These are phyloP conservation scores for Laupala kohalensis DNA, from an alignment of 1,140 invertebrate species.

Conservation along the genomic window DNA sequence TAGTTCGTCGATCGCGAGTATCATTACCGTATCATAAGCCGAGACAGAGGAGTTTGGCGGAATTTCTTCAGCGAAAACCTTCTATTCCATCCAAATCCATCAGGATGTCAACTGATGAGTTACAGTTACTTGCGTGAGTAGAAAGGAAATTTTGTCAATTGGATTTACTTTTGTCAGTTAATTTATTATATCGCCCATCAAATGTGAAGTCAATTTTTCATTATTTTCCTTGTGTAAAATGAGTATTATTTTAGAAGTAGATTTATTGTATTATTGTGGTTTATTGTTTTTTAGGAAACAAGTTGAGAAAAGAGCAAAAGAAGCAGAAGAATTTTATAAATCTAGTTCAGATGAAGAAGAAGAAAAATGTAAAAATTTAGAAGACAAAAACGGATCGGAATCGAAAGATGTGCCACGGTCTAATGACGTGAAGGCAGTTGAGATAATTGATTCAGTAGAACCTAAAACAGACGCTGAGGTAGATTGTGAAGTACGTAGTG, in stretches of 20 bases:
- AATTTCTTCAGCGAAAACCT: constrained; percentile 41
- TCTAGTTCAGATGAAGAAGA: constrained; percentile 11
- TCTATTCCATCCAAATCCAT: neutral
- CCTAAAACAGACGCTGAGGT: neutral
- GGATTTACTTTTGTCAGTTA: neutral
- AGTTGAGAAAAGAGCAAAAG: constrained; percentile 9
- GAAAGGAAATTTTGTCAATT: neutral
- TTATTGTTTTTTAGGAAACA: constrained; percentile 10
- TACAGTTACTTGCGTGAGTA: neutral
- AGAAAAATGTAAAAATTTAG: neutral
- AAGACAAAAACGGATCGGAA: neutral
- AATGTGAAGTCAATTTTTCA: neutral
- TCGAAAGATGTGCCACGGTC: neutral
- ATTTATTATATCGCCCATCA: neutral
- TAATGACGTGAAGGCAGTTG: neutral
- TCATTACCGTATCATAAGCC: constrained; percentile 66
- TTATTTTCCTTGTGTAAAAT: neutral
- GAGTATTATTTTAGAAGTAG: neutral
- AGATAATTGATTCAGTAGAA: neutral
- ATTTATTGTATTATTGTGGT: too few relatives aligned
- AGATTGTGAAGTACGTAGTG: too few relatives aligned
- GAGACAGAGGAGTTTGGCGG: constrained; percentile 52
- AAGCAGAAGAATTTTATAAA: constrained; percentile 13
- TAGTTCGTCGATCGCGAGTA: constrained; percentile 51
- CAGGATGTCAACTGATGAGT: neutral